Conservation (phyloP, 1,140 invertebrate genomes). For the Polyergus mexicanus region DNA sequence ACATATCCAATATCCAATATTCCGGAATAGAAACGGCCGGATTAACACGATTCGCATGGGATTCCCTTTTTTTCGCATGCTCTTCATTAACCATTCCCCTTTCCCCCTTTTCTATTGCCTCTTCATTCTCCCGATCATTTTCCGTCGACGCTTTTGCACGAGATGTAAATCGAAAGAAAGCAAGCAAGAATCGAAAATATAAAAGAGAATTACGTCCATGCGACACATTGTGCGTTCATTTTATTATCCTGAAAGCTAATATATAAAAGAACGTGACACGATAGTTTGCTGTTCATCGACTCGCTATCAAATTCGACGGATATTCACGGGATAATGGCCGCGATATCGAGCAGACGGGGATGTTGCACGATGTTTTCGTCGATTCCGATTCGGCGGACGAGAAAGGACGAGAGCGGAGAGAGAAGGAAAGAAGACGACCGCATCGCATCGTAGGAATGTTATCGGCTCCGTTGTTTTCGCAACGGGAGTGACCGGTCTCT, state of each 20-base stretch:
- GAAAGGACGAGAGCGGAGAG: too few relatives aligned
- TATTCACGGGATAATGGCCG: too few relatives aligned
- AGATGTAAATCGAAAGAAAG: conserved; percentile 36
- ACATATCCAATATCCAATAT: neutral
- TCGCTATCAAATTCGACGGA: neutral
- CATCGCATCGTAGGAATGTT: conserved; percentile 61
- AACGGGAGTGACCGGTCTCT: conserved; percentile 64
- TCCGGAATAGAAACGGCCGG: neutral
- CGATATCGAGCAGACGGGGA: conserved; percentile 23
- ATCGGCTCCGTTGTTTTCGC: conserved; percentile 64
- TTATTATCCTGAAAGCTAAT: neutral
- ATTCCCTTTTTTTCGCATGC: conserved; percentile 9
- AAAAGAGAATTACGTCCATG: neutral
- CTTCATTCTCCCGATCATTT: neutral
- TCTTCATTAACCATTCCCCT: neutral
- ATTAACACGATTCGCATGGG: conserved; percentile 20
- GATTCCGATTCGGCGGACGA: neutral
- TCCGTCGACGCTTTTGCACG: too few relatives aligned
- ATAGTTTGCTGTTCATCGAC: neutral
- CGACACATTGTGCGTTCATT: neutral
- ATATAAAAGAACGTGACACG: neutral
- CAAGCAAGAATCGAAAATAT: neutral
- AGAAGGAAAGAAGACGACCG: neutral
- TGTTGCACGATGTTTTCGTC: conserved; percentile 18
- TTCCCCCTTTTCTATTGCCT: too few relatives aligned